Percentiles rank a stretch among this genome's conserved stretches.
These are phyloP conservation scores for Paracentrotus lividus DNA, from an alignment of 53 echinoderm and acorn worm genomes.

Conservation along the genomic window DNA sequence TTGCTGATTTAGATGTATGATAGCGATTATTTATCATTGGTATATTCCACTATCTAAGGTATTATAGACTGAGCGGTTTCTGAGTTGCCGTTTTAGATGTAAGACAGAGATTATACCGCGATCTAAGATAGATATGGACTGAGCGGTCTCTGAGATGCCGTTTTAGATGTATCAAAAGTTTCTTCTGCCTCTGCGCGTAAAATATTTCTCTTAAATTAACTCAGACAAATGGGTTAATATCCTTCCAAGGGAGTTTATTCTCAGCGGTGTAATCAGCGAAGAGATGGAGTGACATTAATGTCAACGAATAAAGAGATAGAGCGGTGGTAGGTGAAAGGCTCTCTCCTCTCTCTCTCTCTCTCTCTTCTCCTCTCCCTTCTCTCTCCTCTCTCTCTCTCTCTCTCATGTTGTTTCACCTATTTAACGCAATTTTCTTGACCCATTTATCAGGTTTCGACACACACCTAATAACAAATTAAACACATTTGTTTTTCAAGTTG, in stretches of 20 bases:
- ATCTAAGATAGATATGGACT: not conserved
- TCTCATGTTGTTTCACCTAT: too few relatives aligned
- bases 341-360: not conserved
- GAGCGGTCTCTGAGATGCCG: not conserved
- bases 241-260: not conserved
- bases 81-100: not conserved
- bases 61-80: too few relatives aligned
- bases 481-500: too few relatives aligned
- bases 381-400: too few relatives aligned
- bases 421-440: too few relatives aligned
- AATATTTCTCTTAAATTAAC: not conserved
- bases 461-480: too few relatives aligned
- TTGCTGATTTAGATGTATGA: too few relatives aligned
- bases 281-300: not conserved
- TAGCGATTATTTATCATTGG: slow-evolving; percentile 16
- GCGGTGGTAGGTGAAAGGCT: not conserved
- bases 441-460: too few relatives aligned
- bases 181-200: not conserved
- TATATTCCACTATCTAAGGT: too few relatives aligned
- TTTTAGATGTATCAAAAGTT: not conserved
- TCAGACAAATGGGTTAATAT: slow-evolving; percentile 38
- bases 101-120: not conserved
- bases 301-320: not conserved
- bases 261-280: not conserved
- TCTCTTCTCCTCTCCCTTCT: not conserved